Conservation (phyloP, 2,113 vertebrate species). For the Sceloporus tristichus region DNA sequence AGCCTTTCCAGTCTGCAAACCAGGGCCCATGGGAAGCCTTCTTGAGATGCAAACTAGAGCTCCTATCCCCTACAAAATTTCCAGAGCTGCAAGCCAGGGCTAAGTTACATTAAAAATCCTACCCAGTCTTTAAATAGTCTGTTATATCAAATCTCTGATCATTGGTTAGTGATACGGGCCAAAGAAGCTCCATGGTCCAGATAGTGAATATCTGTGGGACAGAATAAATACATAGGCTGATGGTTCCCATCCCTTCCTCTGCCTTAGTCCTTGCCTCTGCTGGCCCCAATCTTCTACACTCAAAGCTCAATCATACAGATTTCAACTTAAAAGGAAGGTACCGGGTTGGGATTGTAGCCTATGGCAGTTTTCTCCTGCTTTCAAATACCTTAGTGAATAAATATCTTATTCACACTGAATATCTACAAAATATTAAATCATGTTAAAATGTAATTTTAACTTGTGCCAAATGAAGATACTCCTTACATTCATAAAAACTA, state of each 20-base stretch:
- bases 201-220: too few relatives aligned
- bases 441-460: neutral
- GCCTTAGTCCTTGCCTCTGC: neutral
- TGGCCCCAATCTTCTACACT: neutral
- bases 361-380: neutral
- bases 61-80: too few relatives aligned
- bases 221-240: too few relatives aligned
- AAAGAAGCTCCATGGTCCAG: too few relatives aligned
- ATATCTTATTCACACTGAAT: neutral
- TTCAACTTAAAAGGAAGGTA: neutral
- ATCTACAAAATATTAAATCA: neutral
- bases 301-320: neutral
- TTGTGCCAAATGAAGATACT: conserved; percentile 9
- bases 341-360: neutral
- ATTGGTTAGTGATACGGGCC: too few relatives aligned
- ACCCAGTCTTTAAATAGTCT: too few relatives aligned
- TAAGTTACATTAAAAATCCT: too few relatives aligned
- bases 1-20: neutral
- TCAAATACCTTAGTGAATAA: neutral
- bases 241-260: too few relatives aligned
- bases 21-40: neutral
- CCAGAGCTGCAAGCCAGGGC: too few relatives aligned
- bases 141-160: too few relatives aligned
- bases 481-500: neutral
- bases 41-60: neutral